Percentiles rank a stretch among this genome's conserved stretches.
These are phyloP conservation scores for Turnix velox DNA, from an alignment of 2,113 vertebrate genomes.

Conservation along the genomic window DNA sequence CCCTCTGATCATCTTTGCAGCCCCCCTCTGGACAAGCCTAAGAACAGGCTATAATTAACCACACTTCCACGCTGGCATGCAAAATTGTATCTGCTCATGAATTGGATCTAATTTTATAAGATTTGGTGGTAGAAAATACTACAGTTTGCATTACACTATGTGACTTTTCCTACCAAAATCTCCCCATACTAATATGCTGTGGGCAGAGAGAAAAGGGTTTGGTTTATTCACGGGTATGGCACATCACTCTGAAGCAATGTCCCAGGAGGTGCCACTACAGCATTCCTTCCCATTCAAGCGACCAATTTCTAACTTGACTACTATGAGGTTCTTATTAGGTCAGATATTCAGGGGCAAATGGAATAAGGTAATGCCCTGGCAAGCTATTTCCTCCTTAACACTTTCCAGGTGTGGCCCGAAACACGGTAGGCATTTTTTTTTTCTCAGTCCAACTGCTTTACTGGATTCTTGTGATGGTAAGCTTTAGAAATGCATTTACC, in stretches of 20 bases:
- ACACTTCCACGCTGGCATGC: neutral
- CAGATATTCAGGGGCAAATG: neutral
- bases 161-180: neutral
- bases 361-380: neutral
- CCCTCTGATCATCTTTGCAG: too few relatives aligned
- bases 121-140: neutral
- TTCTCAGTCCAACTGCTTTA: neutral
- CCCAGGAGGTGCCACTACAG: neutral
- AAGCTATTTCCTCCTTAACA: neutral
- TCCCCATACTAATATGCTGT: fast-evolving
- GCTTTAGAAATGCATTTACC: neutral
- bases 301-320: neutral
- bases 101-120: neutral
- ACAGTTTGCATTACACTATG: neutral
- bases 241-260: fast-evolving
- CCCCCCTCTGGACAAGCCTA: too few relatives aligned
- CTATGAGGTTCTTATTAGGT: neutral
- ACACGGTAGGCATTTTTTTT: neutral
- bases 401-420: neutral
- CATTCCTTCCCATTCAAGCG: neutral
- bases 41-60: neutral
- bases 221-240: neutral
- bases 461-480: neutral
- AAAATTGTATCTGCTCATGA: neutral
- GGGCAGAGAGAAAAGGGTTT: neutral